Base-by-base conservation (phyloP, 2,888 invertebrate species). In the Phorcus lineatus region DNA sequence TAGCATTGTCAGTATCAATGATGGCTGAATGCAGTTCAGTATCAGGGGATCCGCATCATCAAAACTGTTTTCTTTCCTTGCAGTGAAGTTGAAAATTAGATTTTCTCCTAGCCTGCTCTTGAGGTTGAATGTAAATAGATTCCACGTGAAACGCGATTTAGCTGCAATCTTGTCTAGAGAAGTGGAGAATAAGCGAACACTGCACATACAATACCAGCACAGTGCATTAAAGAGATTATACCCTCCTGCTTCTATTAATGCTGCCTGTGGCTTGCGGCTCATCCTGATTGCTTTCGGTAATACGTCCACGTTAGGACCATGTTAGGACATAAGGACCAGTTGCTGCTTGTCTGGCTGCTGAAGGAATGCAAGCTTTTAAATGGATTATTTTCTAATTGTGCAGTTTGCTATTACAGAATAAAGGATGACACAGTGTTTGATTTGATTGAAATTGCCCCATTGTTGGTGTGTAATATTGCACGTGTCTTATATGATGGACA, bases 61-160 rank as follows among this genome's bases (percentile, higher is more conserved):
- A 74, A 40, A 74, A 74, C 53, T 74, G 79, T 74, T 79, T 79
- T 79, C 79, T 79, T 79, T 79, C 62, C 79, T 57, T 36, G 47
- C 57, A 79, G 74, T 79, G 70, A 79, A 79, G 70, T 47, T 62
- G 79, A 79, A 79, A 79, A 79, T 79, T 79, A 74, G 74, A 79
- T 79, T 79, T 74, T 55, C 74, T 55, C 53, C 55, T 74, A 74
- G 74, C 74, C 79, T 31, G 28, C 57, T 52, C 36, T 74, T 28
- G 52, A 24, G 74, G 74, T 52, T 54, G 54, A 28, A 57, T 55
- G 76, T 77, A 77, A 77, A 77, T 77, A 77, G 76, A 77, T 77
- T 77, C 76, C 76, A 77, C 76, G 22, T 55, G 76, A 77, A 53
- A 31, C 19, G 53, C 52, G 52, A 74, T 52, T 74, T 74, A 47